Conservation (phyloP, 2,113 vertebrate species). For the Eulemur macaco region DNA sequence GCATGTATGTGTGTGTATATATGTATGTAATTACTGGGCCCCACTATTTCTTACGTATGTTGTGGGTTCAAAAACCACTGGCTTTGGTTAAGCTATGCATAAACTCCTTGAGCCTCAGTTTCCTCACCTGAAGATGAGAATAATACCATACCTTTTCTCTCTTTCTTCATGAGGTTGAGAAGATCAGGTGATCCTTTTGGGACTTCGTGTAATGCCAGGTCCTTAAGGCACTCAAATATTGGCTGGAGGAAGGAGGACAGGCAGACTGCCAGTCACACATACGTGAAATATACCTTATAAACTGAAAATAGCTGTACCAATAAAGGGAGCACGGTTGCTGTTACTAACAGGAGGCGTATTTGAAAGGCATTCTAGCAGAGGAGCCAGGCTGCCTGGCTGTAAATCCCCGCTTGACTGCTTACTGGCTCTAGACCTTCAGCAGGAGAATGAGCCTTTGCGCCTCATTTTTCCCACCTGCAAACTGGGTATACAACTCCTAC, state of each 20-base stretch:
- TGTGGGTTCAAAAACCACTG: neutral
- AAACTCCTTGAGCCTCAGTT: neutral
- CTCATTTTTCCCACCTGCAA: neutral
- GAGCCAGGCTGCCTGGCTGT: neutral
- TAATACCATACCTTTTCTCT: neutral
- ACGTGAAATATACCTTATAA: neutral
- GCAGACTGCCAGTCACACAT: neutral
- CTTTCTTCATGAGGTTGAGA: neutral
- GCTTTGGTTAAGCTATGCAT: neutral
- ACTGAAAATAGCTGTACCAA: neutral
- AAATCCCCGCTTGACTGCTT: neutral
- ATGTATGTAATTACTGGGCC: neutral
- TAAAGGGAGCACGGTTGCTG: neutral
- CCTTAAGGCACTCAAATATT: neutral
- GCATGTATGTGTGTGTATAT: accelerated
- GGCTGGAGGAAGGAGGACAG: neutral
- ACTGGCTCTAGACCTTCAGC: neutral
- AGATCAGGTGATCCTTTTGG: neutral
- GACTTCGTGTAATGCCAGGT: neutral
- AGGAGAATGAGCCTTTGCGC: neutral
- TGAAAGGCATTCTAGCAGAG: neutral
- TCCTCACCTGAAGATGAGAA: neutral
- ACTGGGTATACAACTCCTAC: neutral
- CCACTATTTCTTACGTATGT: neutral
- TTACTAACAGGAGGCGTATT: neutral